A percentile compares a stretch with the other conserved stretches of the same genome.
These are phyloP conservation scores for Sclerodermus sp. DNA, from an alignment of 2,888 invertebrate species.

Conservation along the genomic window DNA sequence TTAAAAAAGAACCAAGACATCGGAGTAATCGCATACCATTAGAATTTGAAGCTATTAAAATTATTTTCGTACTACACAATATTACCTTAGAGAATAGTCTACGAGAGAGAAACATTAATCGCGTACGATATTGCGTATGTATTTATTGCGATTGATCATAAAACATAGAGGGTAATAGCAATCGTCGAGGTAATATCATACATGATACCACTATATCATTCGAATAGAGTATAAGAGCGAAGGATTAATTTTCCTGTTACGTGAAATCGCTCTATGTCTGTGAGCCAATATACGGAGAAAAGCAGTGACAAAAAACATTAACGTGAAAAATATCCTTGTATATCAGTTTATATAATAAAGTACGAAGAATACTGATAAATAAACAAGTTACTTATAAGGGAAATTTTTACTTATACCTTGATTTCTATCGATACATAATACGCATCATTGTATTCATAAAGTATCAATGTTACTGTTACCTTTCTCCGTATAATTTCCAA, in stretches of 20 bases:
- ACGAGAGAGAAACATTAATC: background rate
- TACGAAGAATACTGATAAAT: background rate
- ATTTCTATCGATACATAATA: too few species aligned
- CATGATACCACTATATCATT: background rate
- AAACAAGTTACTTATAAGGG: background rate
- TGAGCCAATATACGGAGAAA: background rate
- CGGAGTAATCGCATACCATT: too few species aligned
- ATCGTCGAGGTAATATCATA: background rate
- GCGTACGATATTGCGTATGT: background rate
- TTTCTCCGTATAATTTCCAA: constrained; percentile 2
- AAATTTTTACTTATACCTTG: background rate
- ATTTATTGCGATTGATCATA: background rate
- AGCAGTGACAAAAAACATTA: background rate
- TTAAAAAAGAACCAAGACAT: too few species aligned
- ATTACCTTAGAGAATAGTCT: too few species aligned
- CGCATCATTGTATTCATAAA: background rate
- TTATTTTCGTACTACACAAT: too few species aligned
- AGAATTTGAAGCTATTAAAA: too few species aligned
- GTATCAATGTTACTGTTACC: background rate
- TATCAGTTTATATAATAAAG: background rate
- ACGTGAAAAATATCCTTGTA: background rate
- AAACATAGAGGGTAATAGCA: background rate
- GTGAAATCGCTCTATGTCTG: background rate
- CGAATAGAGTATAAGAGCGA: background rate
- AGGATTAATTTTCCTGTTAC: too few species aligned